Base-by-base conservation (phyloP, 2,113 vertebrate species). In the Lepus timidus region DNA sequence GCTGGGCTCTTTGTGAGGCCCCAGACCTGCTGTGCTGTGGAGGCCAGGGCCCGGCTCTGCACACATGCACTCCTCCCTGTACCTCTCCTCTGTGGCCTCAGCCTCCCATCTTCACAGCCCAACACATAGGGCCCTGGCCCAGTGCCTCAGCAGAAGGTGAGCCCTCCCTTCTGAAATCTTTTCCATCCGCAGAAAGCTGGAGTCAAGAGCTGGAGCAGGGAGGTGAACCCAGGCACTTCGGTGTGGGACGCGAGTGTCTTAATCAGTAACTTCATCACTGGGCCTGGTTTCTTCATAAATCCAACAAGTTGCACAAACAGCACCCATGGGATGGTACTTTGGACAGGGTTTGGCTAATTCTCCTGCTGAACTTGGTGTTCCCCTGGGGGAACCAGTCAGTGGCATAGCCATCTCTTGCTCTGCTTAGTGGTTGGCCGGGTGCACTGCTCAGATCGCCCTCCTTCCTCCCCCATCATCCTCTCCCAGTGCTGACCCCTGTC, bases 21-120 rank as follows among this genome's bases (percentile, higher is more conserved):
- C 39, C 8, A 23, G 73, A 52, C 23, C 16, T 31, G 25, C 20
- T 36, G 70, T 6, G 19, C 52, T 64, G 6, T 9, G 10, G 55
- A 36, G 36, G 27, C 12, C 1, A 22, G 0, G 0, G 19, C 13
- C 7, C 2, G 3, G 10, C 4, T 39, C 52, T 19, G 39, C 44
- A 20, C 0, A 3, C 64, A 71, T 89, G 36, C 9, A 31, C 78
- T 62, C 64, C 64, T 39, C 64, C 29, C 17, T 20, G 17, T 7
- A 31, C 10, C 20, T 19, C 12, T 70, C 36, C n/a, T 27, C 4
- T 9, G 44, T 12, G 71, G 16, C 8, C 14, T 52, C 25, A 75
- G 44, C 36, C 39, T 73, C 36, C 14, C 2, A 7, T 20, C 39
- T 78, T 88, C 68, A 31, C 62, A 87, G 25, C 23, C 49, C 23